Evolutionary conservation across 2,888 invertebrate species (phyloP), one percentile per base, ranked within the genome.

Genomic region (Perizoma flavofasciatum): DNA sequence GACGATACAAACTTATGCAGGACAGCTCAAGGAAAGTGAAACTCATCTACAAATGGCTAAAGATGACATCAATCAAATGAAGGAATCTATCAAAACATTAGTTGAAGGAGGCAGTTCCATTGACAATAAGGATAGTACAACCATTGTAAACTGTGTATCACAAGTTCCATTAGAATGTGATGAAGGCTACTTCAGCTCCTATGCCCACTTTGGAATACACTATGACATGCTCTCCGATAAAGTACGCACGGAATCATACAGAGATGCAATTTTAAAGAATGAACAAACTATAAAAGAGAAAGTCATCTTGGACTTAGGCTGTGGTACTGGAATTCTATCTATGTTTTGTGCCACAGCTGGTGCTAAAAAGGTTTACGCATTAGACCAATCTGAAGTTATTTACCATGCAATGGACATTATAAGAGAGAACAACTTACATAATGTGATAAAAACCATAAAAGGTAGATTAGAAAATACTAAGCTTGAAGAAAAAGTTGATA

Each of bases 301-400:
- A 86, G 89, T 94, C 32, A 97, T 99, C 22, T 89, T 99, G 61
- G 99, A 99, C 92, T 95, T 99, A 57, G 99, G 99, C 40, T 99
- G 99, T 87, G 99, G 99, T 33, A 99, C 99, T 0, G 98, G 98
- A 35, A 99, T 99, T 70, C 91, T 99, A 33, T 98, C 98, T 9
- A 98, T 99, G 97, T 99, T 99, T 93, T 97, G 98, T 67, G 98
- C 98, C 8, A 95, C 97, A 78, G 98, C 98, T 32, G 99, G 98
- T 34, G 99, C 99, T 45, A 93, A 94, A 61, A 95, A 94, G 87
- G 97, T 99, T 5, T 96, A 97, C 79, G 99, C 98, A 70, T 95
- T 99, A 68, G 99, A 99, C 84, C 98, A 98, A 83, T 99, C 99
- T 0, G 97, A 98, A 73, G 97, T 99, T 65, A 96, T 99, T 65